Evolutionary conservation across 2,113 vertebrate species (phyloP).

Genomic region (Turnix velox): DNA sequence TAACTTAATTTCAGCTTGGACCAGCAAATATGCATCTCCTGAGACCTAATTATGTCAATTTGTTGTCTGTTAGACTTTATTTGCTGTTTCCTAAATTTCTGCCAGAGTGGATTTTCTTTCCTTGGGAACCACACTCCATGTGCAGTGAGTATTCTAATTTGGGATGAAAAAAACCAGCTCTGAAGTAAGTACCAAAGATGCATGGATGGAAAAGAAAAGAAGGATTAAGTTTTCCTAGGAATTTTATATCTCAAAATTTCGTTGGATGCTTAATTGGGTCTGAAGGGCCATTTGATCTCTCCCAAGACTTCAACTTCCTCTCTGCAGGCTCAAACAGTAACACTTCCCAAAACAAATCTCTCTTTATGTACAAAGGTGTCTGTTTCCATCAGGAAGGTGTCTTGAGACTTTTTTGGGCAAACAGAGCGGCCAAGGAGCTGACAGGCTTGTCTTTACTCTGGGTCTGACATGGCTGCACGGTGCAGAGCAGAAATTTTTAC

Average conservation of each 20-base stretch:
- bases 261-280: background rate
- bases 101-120: background rate
- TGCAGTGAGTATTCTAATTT: too few species aligned
- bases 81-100: conserved; percentile 4
- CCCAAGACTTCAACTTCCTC: background rate
- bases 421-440: background rate
- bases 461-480: background rate
- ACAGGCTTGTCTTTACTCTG: accelerated
- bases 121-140: background rate
- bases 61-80: background rate
- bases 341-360: background rate
- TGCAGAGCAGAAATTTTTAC: background rate
- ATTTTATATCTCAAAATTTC: background rate
- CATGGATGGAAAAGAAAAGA: background rate
- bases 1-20: conserved; percentile 2
- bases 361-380: background rate
- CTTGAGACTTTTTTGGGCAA: background rate
- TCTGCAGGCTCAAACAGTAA: background rate
- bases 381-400: background rate
- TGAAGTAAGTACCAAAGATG: background rate
- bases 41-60: conserved; percentile 24
- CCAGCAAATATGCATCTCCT: background rate
- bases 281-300: background rate
- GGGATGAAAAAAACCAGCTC: background rate
- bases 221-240: background rate